Evolutionary conservation across 2,113 vertebrate genomes (phyloP).

Genomic region (Anhinga anhinga): DNA sequence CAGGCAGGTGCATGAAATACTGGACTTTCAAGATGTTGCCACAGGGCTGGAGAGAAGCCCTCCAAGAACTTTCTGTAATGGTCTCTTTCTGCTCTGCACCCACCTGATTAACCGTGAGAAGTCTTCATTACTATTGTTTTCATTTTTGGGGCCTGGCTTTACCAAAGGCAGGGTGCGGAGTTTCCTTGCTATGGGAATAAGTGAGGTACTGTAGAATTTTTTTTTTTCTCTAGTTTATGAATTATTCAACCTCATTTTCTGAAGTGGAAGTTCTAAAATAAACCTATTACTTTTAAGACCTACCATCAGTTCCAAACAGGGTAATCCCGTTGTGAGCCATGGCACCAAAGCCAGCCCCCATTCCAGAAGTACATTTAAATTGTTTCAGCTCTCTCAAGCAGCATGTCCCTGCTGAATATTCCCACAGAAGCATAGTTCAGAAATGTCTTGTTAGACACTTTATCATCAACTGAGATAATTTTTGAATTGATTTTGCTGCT

Average conservation of each 20-base stretch:
- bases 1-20: not conserved
- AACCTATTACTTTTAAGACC: not conserved
- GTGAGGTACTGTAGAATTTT: not conserved
- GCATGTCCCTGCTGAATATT: fast-evolving
- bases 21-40: not conserved
- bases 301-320: not conserved
- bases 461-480: not conserved
- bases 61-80: not conserved
- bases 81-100: not conserved
- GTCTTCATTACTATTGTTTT: not conserved
- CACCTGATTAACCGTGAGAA: not conserved
- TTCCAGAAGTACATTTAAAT: not conserved
- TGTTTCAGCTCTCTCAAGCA: not conserved
- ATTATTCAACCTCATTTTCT: not conserved
- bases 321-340: fast-evolving
- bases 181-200: not conserved
- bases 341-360: not conserved
- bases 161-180: not conserved
- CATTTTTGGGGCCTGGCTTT: not conserved
- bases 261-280: not conserved
- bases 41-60: not conserved
- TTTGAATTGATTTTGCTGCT: not conserved
- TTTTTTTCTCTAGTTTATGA: not conserved
- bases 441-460: not conserved
- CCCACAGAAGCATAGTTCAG: not conserved